Percentiles rank a stretch among this genome's conserved stretches.
Conservation (phyloP, 2,113 vertebrate species). For the Gallinago jamesoni region DNA sequence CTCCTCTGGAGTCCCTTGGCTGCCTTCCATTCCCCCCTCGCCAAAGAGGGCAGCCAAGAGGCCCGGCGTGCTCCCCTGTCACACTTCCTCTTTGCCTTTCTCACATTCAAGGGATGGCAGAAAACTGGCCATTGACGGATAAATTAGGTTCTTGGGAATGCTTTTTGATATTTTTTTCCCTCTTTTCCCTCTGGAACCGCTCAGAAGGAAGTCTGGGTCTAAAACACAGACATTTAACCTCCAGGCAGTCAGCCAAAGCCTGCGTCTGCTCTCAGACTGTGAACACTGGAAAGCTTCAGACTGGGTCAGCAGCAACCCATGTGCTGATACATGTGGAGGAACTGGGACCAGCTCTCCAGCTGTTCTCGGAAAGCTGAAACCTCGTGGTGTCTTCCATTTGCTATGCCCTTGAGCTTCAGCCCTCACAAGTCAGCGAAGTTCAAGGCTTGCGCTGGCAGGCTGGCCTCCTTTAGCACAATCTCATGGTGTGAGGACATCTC, state of each 20-base stretch:
- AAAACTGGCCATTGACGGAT: neutral
- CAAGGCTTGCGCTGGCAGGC: neutral
- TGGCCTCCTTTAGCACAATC: neutral
- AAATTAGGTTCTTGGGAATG: neutral
- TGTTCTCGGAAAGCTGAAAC: neutral
- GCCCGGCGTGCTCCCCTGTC: neutral
- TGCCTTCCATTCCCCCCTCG: neutral
- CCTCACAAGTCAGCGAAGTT: neutral
- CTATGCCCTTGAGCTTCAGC: neutral
- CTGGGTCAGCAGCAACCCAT: neutral
- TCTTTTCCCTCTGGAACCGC: neutral
- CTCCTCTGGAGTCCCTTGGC: slow-evolving; percentile 4
- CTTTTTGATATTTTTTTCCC: neutral
- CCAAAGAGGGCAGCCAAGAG: slow-evolving; percentile 40
- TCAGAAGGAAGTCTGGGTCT: slow-evolving; percentile 36
- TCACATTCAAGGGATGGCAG: neutral
- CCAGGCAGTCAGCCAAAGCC: slow-evolving; percentile 16
- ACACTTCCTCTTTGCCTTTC: neutral
- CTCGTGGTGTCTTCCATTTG: neutral
- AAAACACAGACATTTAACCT: neutral
- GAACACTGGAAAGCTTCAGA: neutral
- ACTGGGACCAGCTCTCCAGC: neutral
- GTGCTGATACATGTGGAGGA: neutral
- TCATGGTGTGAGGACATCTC: neutral
- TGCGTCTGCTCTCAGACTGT: neutral